Percentiles rank a stretch among this genome's conserved stretches.
phyloP scores from a whole-genome alignment of 2,797 vertebrate genomes.

The Brachyalestes nurse region DNA sequence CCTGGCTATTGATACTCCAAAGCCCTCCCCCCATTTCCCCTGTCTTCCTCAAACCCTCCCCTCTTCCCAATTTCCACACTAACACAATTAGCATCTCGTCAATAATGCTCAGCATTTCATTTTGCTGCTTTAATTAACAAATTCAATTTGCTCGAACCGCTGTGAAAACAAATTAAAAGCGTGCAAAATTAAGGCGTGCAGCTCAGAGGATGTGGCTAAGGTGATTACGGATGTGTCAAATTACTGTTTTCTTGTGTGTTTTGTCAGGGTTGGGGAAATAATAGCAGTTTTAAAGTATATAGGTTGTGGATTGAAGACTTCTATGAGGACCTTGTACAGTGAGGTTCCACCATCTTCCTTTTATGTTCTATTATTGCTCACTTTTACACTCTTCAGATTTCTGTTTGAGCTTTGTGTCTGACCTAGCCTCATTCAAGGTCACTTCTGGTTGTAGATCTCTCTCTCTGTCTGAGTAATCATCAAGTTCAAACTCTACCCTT shows the following conservation, averaged over 20 bases:
- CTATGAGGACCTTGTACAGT: neutral
- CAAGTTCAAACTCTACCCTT: neutral
- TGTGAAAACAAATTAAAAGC: conserved; percentile 91
- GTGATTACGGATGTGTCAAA: conserved; percentile 87
- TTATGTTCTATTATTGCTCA: neutral
- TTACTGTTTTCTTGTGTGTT: conserved; percentile 70
- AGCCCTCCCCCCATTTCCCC: conserved; percentile 69
- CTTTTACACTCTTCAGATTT: no score
- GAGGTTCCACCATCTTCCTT: neutral
- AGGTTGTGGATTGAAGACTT: conserved; percentile 22
- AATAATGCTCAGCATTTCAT: conserved; percentile 99
- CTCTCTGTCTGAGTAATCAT: neutral
- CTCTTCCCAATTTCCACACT: conserved; percentile 85
- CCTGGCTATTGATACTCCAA: conserved; percentile 88
- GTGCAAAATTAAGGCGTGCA: conserved; percentile 86
- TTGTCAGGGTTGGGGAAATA: conserved; percentile 15
- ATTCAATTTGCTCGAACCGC: conserved; percentile 98
- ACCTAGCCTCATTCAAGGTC: neutral
- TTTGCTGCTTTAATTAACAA: conserved; percentile 99
- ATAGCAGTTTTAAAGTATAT: neutral
- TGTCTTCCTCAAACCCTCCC: conserved; percentile 27
- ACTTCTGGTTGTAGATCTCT: neutral
- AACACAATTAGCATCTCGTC: conserved; percentile 99
- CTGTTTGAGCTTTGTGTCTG: neutral
- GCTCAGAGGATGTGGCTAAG: conserved; percentile 87